These are phyloP conservation scores for Fistularia tabacaria DNA, from an alignment of 2,797 vertebrate species.

Conservation along the genomic window DNA sequence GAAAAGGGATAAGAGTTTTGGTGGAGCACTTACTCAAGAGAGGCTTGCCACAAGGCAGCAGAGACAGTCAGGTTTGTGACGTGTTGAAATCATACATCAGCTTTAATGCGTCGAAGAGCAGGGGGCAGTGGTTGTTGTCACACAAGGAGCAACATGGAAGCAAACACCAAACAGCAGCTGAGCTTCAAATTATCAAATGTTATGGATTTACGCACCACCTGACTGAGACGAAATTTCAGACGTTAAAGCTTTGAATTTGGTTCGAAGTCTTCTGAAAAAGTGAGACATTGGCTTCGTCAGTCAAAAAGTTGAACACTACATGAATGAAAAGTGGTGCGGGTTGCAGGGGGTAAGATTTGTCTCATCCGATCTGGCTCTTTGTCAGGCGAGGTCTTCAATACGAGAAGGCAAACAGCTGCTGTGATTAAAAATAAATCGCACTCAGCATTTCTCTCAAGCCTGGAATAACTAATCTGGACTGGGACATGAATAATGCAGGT, in stretches of 20 bases:
- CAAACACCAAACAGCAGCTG: conserved; percentile 64
- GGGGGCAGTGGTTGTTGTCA: conserved; percentile 33
- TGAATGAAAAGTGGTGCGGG: conserved; percentile 41
- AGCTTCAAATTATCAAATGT: conserved; percentile 70
- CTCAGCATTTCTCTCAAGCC: conserved; percentile 75
- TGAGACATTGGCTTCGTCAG: neutral
- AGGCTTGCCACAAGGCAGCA: conserved; percentile 5
- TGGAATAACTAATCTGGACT: conserved; percentile 77
- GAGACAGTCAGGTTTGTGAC: conserved; percentile 23
- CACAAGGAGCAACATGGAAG: conserved; percentile 41
- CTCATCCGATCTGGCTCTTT: conserved; percentile 67
- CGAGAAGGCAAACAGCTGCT: conserved; percentile 77
- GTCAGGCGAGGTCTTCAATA: conserved; percentile 67
- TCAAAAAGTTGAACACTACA: conserved; percentile 17
- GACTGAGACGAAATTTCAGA: conserved; percentile 1
- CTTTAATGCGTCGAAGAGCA: conserved; percentile 55
- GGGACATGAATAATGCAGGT: conserved; percentile 74
- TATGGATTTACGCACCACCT: neutral
- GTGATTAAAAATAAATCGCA: conserved; percentile 80
- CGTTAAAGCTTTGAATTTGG: conserved; percentile 10
- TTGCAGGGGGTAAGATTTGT: conserved; percentile 60
- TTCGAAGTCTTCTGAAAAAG: conserved; percentile 19
- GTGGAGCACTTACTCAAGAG: conserved; percentile 1
- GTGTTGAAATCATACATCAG: conserved; percentile 24
- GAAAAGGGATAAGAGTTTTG: neutral